Evolutionary conservation across 2,888 invertebrate species (phyloP), one percentile per base, ranked within the genome.

Genomic region (Dicyrtomina minuta): DNA sequence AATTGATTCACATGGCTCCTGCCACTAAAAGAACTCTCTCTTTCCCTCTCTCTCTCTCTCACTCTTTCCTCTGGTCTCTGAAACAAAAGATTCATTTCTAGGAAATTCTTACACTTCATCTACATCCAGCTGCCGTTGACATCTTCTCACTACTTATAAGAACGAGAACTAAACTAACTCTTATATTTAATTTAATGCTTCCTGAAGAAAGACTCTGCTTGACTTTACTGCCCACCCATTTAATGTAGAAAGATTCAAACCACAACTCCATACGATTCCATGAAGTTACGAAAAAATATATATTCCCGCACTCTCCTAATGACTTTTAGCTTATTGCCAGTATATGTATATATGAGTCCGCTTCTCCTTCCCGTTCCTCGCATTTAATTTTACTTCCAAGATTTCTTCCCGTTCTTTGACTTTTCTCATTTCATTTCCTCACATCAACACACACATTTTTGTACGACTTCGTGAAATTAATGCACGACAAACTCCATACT

Each of bases 141-240:
- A 56, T 65, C 58, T 58, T 65, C 66, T 66, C 66, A 66, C 58
- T 66, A 44, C 56, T 43, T 55, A 58, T 24, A 56, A 66, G 33
- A 55, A 56, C 43, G 56, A 66, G 33, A 55, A 56, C 17, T 46
- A 58, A 66, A 66, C 66, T 56, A 62, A 51, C 62, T 62, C 62
- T 62, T 49, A 49, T 62, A 33, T 62, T 62, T 51, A 51, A 62
- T 62, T 51, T 51, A 51, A 62, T 49, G 51, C 62, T 49, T 62
- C 33, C 51, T 62, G 27, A 62, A 51, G 62, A 62, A 62, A 62
- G 62, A 51, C 62, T 62, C 62, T 51, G 44, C 44, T 51, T 68
- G 68, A 60, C 68, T 68, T 60, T 56, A 56, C 58, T 60, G 68
- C 68, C 68, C 61, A 68, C 68, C 68, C 68, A 68, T 68, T 68